These are phyloP conservation scores for Heliocidaris tuberculata DNA, from an alignment of 35 echinoderm and acorn worm species.

Conservation along the genomic window DNA sequence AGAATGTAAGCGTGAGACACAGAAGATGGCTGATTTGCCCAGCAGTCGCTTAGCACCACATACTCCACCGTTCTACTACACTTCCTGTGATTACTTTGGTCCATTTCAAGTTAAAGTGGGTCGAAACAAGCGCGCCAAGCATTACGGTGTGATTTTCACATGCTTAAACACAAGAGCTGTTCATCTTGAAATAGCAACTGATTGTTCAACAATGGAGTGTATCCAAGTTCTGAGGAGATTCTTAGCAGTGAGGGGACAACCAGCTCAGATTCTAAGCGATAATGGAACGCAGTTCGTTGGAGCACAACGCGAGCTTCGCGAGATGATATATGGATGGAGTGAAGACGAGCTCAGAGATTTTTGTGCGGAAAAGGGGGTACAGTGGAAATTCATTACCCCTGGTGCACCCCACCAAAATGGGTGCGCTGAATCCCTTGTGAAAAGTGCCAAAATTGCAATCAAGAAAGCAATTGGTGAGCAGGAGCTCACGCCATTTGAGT, in stretches of 20 bases:
- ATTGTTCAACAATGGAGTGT: too few relatives aligned
- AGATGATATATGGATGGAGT: slow-evolving; percentile 65
- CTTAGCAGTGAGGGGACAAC: too few relatives aligned
- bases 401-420: slow-evolving; percentile 64
- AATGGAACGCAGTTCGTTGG: too few relatives aligned
- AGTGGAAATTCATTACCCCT: slow-evolving; percentile 70
- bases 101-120: slow-evolving; percentile 56
- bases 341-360: slow-evolving; percentile 54
- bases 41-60: slow-evolving; percentile 49
- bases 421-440: slow-evolving; percentile 59
- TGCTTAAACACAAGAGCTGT: slow-evolving; percentile 78
- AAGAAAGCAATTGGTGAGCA: slow-evolving; percentile 71
- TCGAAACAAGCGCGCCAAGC: slow-evolving; percentile 61
- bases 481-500: slow-evolving; percentile 50
- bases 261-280: too few relatives aligned
- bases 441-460: slow-evolving; percentile 57
- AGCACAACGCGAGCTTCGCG: slow-evolving; percentile 61
- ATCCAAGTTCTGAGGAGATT: too few relatives aligned
- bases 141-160: slow-evolving; percentile 74
- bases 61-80: slow-evolving; percentile 67
- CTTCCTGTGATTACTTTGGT: slow-evolving; percentile 86
- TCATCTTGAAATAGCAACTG: too few relatives aligned
- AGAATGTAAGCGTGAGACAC: slow-evolving; percentile 39
- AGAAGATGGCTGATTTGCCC: slow-evolving; percentile 62
- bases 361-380: slow-evolving; percentile 60